phyloP scores from a whole-genome alignment of 1,140 invertebrate species.

The Drosophila sproati region DNA sequence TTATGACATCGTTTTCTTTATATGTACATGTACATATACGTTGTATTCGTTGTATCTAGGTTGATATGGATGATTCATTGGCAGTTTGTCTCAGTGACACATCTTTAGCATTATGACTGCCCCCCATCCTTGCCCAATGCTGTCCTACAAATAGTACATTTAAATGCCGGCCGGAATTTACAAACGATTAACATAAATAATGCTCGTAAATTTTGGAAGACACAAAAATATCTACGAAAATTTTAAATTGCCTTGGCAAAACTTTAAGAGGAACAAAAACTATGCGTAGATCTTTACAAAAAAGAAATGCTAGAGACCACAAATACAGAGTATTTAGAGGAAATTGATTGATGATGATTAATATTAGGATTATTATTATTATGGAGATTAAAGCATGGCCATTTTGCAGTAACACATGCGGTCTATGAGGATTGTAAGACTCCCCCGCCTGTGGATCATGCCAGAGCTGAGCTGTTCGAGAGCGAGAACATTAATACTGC shows the following conservation, averaged over 20 bases:
- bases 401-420: constrained; percentile 29
- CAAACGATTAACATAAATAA: constrained; percentile 54
- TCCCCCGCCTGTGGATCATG: constrained; percentile 58
- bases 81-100: constrained; percentile 12
- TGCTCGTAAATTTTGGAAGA: constrained; percentile 60
- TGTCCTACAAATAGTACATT: constrained; percentile 53
- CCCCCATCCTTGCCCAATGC: not conserved
- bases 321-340: constrained; percentile 16
- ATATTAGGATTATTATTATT: too few relatives aligned
- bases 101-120: constrained; percentile 27
- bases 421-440: constrained; percentile 59
- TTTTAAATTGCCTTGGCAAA: constrained; percentile 62
- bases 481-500: constrained; percentile 53
- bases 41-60: too few relatives aligned
- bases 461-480: constrained; percentile 36
- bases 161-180: constrained; percentile 74
- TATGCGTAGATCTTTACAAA: constrained; percentile 23
- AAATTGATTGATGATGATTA: not conserved
- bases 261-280: constrained; percentile 18
- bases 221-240: constrained; percentile 49
- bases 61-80: constrained; percentile 51
- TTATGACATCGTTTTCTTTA: constrained; percentile 44
- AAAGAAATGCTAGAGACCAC: not conserved
- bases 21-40: not conserved
- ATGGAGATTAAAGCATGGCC: constrained; percentile 12